Evolutionary conservation across 2,113 vertebrate species (phyloP).

Genomic region (Otis tarda): DNA sequence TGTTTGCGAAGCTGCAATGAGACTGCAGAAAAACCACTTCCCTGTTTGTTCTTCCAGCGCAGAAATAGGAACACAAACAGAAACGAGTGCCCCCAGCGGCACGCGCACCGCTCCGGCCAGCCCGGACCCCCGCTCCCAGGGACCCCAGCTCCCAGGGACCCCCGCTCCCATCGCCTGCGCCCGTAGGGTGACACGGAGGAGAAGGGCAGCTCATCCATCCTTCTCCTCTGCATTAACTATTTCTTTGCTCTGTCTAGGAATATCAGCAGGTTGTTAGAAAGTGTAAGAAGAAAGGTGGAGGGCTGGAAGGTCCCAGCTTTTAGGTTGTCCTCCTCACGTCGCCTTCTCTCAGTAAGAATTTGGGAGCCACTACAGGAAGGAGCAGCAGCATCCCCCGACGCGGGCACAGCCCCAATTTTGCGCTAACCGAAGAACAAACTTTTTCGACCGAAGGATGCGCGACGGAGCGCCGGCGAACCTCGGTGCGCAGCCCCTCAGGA

Average conservation of each 20-base stretch:
- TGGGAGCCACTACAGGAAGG: neutral
- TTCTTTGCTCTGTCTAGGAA: conserved; percentile 12
- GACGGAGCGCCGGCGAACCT: neutral
- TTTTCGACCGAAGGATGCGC: neutral
- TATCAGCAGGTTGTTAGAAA: conserved; percentile 17
- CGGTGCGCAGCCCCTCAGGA: neutral
- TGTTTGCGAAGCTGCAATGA: conserved; percentile 64
- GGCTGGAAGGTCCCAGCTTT: neutral
- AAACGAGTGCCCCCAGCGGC: conserved; percentile 58
- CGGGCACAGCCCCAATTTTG: neutral
- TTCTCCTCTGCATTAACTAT: neutral
- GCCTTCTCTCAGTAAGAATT: neutral
- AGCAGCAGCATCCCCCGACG: neutral
- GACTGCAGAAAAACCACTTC: conserved; percentile 70
- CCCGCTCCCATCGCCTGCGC: neutral
- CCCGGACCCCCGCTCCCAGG: neutral
- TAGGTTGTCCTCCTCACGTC: rapidly evolving
- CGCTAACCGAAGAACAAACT: neutral
- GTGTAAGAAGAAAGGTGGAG: neutral
- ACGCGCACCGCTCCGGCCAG: conserved; percentile 8
- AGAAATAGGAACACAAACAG: conserved; percentile 49
- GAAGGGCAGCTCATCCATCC: neutral
- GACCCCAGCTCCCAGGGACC: neutral
- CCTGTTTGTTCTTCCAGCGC: conserved; percentile 66
- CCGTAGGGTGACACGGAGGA: neutral